A percentile compares a stretch with the other conserved stretches of the same genome.
These are phyloP conservation scores for Palaemon carinicauda DNA, from an alignment of 1,140 invertebrate species.

Conservation along the genomic window DNA sequence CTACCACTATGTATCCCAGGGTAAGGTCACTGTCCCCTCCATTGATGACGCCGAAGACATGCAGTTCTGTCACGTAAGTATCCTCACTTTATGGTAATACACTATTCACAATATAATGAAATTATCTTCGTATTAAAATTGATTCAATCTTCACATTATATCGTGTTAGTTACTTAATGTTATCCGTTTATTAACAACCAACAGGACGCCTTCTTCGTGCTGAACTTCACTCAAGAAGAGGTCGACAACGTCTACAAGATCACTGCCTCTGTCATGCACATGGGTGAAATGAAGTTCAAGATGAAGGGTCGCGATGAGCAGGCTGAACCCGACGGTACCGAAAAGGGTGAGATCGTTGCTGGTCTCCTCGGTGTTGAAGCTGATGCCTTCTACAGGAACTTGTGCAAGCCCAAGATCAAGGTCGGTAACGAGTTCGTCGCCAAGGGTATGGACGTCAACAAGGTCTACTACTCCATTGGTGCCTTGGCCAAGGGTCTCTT, in stretches of 20 bases:
- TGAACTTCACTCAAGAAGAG: conserved; percentile 95
- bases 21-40: conserved; percentile 46
- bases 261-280: conserved; percentile 91
- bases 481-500: conserved; percentile 97
- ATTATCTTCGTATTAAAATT: neutral
- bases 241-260: conserved; percentile 97
- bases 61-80: conserved; percentile 43
- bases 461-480: conserved; percentile 89
- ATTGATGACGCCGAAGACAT: conserved; percentile 44
- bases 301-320: conserved; percentile 36
- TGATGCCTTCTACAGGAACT: conserved; percentile 71
- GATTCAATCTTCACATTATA: too few relatives aligned
- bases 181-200: too few relatives aligned
- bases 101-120: neutral
- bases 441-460: conserved; percentile 64
- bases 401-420: conserved; percentile 49
- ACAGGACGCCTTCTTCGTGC: conserved; percentile 96
- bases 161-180: too few relatives aligned
- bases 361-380: conserved; percentile 90
- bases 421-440: conserved; percentile 45
- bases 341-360: conserved; percentile 84
- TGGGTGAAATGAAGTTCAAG: conserved; percentile 44
- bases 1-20: conserved; percentile 40
- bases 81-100: neutral
- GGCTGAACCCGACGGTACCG: conserved; percentile 14